phyloP scores from a whole-genome alignment of 2,797 vertebrate species.

The Echiichthys vipera region DNA sequence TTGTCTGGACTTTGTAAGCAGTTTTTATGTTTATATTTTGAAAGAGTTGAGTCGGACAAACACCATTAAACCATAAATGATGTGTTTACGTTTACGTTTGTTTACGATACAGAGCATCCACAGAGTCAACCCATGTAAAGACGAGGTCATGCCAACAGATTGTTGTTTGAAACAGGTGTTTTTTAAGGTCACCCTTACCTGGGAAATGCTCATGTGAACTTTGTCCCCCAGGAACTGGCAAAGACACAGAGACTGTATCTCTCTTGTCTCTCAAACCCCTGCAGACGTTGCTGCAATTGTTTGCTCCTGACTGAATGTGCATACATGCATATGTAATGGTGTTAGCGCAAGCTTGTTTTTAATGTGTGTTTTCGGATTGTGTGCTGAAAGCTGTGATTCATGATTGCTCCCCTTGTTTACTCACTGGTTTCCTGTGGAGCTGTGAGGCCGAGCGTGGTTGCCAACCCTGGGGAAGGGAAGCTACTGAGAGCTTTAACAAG shows the following conservation, averaged over 20 bases:
- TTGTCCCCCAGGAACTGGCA: conserved; percentile 35
- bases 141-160: conserved; percentile 27
- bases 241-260: conserved; percentile 37
- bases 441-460: conserved; percentile 46
- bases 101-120: conserved; percentile 10
- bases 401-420: conserved; percentile 80
- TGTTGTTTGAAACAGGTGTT: conserved; percentile 34
- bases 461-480: conserved; percentile 48
- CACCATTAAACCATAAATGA: not conserved
- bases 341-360: conserved; percentile 61
- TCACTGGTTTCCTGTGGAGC: conserved; percentile 67
- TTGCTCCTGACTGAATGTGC: conserved; percentile 68
- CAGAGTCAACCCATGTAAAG: conserved; percentile 20
- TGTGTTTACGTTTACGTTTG: not conserved
- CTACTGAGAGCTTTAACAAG: conserved; percentile 71
- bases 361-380: conserved; percentile 63
- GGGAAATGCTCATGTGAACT: conserved; percentile 31
- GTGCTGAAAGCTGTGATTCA: conserved; percentile 69
- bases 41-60: not conserved
- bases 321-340: conserved; percentile 75
- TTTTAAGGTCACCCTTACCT: conserved; percentile 22
- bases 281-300: conserved; percentile 62
- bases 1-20: not conserved
- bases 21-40: not conserved
- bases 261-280: conserved; percentile 51